Base-by-base conservation (phyloP, 2,113 vertebrate species). In the Nansenia antarctica region DNA sequence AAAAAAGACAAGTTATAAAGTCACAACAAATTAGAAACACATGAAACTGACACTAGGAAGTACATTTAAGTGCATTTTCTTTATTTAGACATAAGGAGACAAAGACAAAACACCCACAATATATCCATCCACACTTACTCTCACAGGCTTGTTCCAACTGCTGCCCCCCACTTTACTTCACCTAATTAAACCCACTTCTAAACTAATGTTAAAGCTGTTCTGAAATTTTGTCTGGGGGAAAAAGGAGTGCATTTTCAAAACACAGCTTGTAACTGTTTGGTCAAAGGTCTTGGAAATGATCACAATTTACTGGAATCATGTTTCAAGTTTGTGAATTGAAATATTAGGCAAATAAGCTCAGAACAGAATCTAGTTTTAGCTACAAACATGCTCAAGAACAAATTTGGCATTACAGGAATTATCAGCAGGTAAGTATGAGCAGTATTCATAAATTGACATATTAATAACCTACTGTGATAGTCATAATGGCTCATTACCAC, bases 31-130 rank as follows among this genome's bases (percentile, higher is more conserved):
- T n/a, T n/a, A 55, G 11, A 55, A 11, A 55, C 7, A 55, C 2
- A 27, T 29, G 9, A 22, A 9, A 24, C 24, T 12, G 9, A 32
- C 27, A 59, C 11, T n/a, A 35, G 20, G 2, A 7, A 35, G 32
- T 60, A 60, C 34, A 37, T 35, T 15, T 35, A 60, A 60, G 58
- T 35, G 58, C 58, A 60, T 60, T 60, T 60, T 34, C 29, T 59
- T 60, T 60, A 60, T 60, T 60, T 11, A 15, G 32, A 24, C 58
- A 60, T 4, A 20, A 49, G 45, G 20, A 55, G 53, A 55, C 53
- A 60, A 60, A 35, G 24, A n/a, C 15, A 35, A 22, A 60, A 60
- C 32, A 35, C 58, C 20, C 58, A 60, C 58, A 57, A 57, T 57
- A 24, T 35, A 22, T 34, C 12, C 7, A 54, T 14, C 52, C 52